A percentile compares a stretch with the other conserved stretches of the same genome.
Evolutionary conservation across 2,113 vertebrate species (phyloP).

Genomic region (Phylloscopus trochiloides): DNA sequence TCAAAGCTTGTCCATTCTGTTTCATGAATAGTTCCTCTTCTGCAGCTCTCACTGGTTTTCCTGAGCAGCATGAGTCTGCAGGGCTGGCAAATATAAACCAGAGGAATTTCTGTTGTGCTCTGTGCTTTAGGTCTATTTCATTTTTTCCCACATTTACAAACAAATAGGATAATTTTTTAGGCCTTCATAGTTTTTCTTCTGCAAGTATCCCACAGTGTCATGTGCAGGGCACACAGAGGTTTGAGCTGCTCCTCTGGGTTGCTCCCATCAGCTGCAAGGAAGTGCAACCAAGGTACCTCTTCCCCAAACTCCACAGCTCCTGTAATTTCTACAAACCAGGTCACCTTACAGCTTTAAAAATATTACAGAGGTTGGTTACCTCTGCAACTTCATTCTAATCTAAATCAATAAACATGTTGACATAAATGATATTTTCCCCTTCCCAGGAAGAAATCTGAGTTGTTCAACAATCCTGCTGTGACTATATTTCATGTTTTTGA

Average conservation of each 20-base stretch:
- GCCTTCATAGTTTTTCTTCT: background rate
- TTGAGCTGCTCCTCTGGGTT: background rate
- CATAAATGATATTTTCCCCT: rapidly evolving
- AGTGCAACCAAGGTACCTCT: background rate
- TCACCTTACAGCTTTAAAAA: background rate
- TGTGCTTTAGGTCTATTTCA: background rate
- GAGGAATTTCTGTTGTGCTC: background rate
- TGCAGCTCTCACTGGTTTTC: background rate
- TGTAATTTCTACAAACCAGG: background rate
- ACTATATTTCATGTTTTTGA: background rate
- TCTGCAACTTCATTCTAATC: background rate
- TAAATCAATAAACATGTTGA: background rate
- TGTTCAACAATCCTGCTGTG: background rate
- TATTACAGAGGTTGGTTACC: background rate
- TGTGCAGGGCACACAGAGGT: background rate
- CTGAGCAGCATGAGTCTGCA: background rate
- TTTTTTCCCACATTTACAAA: background rate
- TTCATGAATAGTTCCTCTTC: background rate
- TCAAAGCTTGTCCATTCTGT: background rate
- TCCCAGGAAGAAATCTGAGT: background rate
- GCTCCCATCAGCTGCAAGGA: rapidly evolving
- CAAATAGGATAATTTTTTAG: background rate
- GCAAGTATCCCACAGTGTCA: background rate
- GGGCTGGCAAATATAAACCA: background rate
- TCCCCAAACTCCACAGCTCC: background rate